Conservation (phyloP, 2,888 invertebrate species). For the Hirudinaria manillensis region DNA sequence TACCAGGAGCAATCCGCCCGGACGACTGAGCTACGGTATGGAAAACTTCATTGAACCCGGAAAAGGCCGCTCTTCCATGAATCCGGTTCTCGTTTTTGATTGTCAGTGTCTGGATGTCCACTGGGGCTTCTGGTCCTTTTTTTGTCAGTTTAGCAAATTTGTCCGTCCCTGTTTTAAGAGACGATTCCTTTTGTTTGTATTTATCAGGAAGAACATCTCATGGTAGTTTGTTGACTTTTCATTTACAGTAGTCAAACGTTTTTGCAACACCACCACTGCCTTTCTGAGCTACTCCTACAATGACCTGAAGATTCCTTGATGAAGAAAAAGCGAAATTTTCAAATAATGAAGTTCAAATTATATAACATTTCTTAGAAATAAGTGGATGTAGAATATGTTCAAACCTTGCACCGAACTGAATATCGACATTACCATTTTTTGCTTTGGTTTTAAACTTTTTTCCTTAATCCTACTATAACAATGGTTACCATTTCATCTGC, state of each 20-base stretch:
- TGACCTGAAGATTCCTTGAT: slow-evolving; percentile 27
- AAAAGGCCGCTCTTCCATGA: slow-evolving; percentile 83
- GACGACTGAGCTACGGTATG: slow-evolving; percentile 65
- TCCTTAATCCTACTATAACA: slow-evolving; percentile 29
- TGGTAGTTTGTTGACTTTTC: slow-evolving; percentile 25
- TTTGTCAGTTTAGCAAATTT: too few species aligned
- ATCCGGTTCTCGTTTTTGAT: slow-evolving; percentile 72
- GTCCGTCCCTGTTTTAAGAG: too few species aligned
- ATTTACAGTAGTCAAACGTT: slow-evolving; percentile 4
- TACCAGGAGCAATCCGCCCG: slow-evolving; percentile 48
- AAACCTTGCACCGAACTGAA: slow-evolving; percentile 23
- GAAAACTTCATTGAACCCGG: slow-evolving; percentile 77
- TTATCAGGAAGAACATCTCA: slow-evolving; percentile 24
- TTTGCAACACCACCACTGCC: neutral
- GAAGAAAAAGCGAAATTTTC: slow-evolving; percentile 5
- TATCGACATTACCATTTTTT: slow-evolving; percentile 25
- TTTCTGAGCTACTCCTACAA: neutral
- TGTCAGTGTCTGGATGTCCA: slow-evolving; percentile 64
- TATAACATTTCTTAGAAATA: too few species aligned
- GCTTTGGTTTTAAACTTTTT: slow-evolving; percentile 15
- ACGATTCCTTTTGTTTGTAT: slow-evolving; percentile 9
- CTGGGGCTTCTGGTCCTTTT: slow-evolving; percentile 85
- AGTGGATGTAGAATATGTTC: neutral
- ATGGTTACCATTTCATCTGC: slow-evolving; percentile 28
- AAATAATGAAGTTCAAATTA: neutral